Base-by-base conservation (phyloP, 2,113 vertebrate genomes). In the Hirundichthys speculiger region DNA sequence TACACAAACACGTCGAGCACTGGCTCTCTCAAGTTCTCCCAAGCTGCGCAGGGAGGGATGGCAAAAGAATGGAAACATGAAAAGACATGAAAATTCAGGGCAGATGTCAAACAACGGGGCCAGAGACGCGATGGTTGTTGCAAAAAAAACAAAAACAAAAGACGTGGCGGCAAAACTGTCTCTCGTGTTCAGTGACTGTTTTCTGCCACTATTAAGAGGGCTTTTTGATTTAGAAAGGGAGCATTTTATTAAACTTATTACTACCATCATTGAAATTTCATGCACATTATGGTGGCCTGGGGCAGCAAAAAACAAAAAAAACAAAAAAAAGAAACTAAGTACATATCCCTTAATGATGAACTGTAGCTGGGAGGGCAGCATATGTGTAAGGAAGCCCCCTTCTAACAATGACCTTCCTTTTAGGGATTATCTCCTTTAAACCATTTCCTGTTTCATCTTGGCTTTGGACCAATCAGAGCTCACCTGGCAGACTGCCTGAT, bases 41-140 rank as follows among this genome's bases (percentile, higher is more conserved):
- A 48, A 42, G 52, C 60, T 77, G 52, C 48, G 61, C 22, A 34
- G 34, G 64, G 64, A 64, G 73, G 45, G 51, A 73, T 61, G 73
- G 69, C 62, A 69, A 57, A 70, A 66, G 74, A 84, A 67, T 84
- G 75, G 77, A 91, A 83, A 70, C 80, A 78, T 84, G 83, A 87
- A 82, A 86, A 82, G 52, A 53, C 55, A 72, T 72, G 27, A 74
- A 76, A 85, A 82, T 88, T 57, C 77, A 52, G 70, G 75, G 68
- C 79, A 87, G 83, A 89, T 78, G 80, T 86, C 78, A 76, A 71
- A 71, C 56, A 70, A 69, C 63, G 56, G 61, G 69, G 46, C 18
- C 30, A 64, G 64, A 68, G 70, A 38, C 58, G 79, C 62, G 30
- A 62, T 65, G 30, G 55, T 60, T 38, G 41, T 62, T 80, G 47